Conservation (phyloP, 2,113 vertebrate species). For the Pelvicachromis taeniatus region DNA sequence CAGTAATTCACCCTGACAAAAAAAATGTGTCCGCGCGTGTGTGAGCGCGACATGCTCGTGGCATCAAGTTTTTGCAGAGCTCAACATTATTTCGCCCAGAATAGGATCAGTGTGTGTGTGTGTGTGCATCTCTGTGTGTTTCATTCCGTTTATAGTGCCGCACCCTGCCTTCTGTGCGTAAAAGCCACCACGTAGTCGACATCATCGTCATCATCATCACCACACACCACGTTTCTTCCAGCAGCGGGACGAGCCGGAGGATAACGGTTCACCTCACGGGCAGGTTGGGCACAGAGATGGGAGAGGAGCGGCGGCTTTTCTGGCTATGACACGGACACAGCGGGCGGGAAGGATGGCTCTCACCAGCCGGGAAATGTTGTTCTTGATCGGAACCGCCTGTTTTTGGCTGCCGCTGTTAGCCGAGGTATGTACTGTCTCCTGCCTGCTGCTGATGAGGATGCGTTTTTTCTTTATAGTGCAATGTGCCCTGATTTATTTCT, state of each 20-base stretch:
- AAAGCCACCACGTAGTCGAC: conserved; percentile 22
- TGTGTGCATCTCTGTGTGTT: conserved; percentile 10
- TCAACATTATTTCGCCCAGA: conserved; percentile 46
- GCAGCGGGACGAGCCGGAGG: not conserved
- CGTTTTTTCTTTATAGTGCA: not conserved
- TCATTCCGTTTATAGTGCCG: conserved; percentile 46
- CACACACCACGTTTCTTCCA: not conserved
- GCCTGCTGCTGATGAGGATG: not conserved
- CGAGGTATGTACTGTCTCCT: conserved; percentile 62
- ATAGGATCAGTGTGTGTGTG: not conserved
- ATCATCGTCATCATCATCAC: not conserved
- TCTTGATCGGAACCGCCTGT: conserved; percentile 68
- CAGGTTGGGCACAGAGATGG: conserved; percentile 56
- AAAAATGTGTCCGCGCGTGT: not conserved
- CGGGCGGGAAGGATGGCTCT: conserved; percentile 65
- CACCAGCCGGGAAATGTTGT: conserved; percentile 59
- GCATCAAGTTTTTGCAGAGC: conserved; percentile 50
- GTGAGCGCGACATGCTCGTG: not conserved
- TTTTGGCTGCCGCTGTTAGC: conserved; percentile 63
- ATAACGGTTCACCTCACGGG: conserved; percentile 7
- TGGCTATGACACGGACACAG: conserved; percentile 62
- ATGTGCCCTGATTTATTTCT: conserved; percentile 10
- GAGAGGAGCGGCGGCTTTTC: conserved; percentile 19
- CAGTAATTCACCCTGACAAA: not conserved
- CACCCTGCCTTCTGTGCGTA: conserved; percentile 57